phyloP scores from a whole-genome alignment of 2,113 vertebrate genomes.

The Caretta caretta region DNA sequence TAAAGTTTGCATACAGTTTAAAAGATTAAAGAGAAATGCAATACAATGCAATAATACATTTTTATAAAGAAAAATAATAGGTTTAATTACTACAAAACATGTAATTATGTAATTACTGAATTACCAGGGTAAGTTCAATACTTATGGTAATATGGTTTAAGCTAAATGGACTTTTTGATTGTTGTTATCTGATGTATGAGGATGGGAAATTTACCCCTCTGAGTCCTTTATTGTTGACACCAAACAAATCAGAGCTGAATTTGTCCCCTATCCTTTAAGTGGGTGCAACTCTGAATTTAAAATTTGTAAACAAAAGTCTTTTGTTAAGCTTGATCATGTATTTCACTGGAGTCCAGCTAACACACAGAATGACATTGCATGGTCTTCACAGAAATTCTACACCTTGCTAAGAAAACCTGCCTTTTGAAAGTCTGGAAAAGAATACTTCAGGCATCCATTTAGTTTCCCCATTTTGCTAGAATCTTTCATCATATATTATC shows the following conservation, averaged over 20 bases:
- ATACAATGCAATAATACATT: not conserved
- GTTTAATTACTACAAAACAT: conserved; percentile 38
- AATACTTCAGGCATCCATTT: not conserved
- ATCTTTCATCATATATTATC: not conserved
- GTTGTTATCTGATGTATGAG: not conserved
- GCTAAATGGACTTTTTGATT: not conserved
- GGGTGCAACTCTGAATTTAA: not conserved
- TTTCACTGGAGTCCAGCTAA: not conserved
- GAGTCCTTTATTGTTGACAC: not conserved
- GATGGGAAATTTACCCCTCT: not conserved
- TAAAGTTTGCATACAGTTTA: conserved; percentile 1
- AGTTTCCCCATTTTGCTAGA: not conserved
- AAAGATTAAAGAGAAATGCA: conserved; percentile 37
- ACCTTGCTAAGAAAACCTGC: not conserved
- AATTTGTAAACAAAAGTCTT: not conserved
- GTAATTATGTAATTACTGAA: not conserved
- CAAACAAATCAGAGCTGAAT: not conserved
- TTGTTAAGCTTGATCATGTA: not conserved
- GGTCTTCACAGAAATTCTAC: not conserved
- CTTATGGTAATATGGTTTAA: not conserved
- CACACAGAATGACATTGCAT: not conserved
- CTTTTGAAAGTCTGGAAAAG: not conserved
- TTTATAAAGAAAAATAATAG: not conserved
- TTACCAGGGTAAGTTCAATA: conserved; percentile 16
- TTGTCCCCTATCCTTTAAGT: not conserved